A percentile compares a stretch with the other conserved stretches of the same genome.
These are phyloP conservation scores for Criorhina ranunculi DNA, from an alignment of 2,888 invertebrate species.

Conservation along the genomic window DNA sequence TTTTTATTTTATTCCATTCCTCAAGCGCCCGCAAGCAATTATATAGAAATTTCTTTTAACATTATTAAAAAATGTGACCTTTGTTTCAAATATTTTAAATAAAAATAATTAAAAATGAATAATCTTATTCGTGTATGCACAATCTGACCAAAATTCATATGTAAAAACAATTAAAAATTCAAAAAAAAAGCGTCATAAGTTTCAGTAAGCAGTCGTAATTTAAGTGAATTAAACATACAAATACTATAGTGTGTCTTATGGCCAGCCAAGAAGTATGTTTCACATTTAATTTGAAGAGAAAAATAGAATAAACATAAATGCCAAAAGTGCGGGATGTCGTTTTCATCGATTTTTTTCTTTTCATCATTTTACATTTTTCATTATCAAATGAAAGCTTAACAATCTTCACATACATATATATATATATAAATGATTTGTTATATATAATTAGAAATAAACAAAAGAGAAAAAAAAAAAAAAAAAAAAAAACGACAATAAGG, in stretches of 20 bases:
- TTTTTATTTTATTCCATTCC: conserved; percentile 7
- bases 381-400: conserved; percentile 40
- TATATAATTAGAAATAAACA: conserved; percentile 52
- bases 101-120: conserved; percentile 8
- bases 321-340: conserved; percentile 8
- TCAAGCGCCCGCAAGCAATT: conserved; percentile 1
- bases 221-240: conserved; percentile 5
- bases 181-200: neutral
- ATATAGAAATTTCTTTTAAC: neutral
- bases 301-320: conserved; percentile 58
- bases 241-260: conserved; percentile 16
- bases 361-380: no score
- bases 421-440: conserved; percentile 38
- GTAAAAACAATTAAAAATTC: conserved; percentile 32
- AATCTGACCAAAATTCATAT: conserved; percentile 37
- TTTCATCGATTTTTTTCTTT: conserved; percentile 26
- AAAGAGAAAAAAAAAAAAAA: no score
- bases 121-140: conserved; percentile 7
- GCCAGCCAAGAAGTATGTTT: conserved; percentile 36
- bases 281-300: conserved; percentile 17
- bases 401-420: conserved; percentile 15
- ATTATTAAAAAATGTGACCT: conserved; percentile 5
- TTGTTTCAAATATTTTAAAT: neutral
- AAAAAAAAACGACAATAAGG: conserved; percentile 12
- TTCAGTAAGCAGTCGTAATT: conserved; percentile 12